These are phyloP conservation scores for Pelodytes ibericus DNA, from an alignment of 2,797 vertebrate species.

Conservation along the genomic window DNA sequence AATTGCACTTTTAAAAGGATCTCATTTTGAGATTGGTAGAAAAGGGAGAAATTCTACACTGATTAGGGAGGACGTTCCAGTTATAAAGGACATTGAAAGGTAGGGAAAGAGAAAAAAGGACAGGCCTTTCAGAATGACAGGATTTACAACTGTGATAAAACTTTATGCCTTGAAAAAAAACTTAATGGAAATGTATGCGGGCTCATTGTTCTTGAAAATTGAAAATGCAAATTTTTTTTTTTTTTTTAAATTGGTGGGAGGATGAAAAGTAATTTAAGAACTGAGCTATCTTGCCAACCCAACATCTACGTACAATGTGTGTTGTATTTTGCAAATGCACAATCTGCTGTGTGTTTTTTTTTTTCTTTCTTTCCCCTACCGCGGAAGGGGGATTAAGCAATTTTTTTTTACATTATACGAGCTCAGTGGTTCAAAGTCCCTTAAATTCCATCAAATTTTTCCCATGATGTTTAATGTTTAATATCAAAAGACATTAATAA, in stretches of 20 bases:
- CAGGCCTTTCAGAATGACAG: slow-evolving; percentile 10
- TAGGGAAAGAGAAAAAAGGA: background rate
- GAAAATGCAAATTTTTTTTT: slow-evolving; percentile 41
- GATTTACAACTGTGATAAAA: slow-evolving; percentile 42
- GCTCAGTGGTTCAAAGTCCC: slow-evolving; percentile 15
- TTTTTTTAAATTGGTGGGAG: background rate
- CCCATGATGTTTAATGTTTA: slow-evolving; percentile 40
- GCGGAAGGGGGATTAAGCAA: background rate
- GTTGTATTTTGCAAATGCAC: background rate
- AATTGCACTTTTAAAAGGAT: slow-evolving; percentile 43
- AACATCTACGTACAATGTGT: slow-evolving; percentile 9
- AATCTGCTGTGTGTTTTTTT: background rate
- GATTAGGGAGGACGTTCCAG: slow-evolving; percentile 39
- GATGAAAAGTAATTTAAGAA: slow-evolving; percentile 15
- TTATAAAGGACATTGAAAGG: slow-evolving; percentile 36
- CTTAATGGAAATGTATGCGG: slow-evolving; percentile 14
- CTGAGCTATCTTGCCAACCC: background rate
- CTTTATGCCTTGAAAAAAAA: slow-evolving; percentile 38
- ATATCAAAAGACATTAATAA: slow-evolving; percentile 51
- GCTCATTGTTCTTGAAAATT: slow-evolving; percentile 46
- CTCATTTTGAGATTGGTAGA: slow-evolving; percentile 14
- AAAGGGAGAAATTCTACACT: slow-evolving; percentile 2
- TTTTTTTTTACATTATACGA: slow-evolving; percentile 16
- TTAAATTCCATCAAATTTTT: slow-evolving; percentile 13
- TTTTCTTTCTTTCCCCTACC: no score